Evolutionary conservation across 2,888 invertebrate genomes (phyloP).

Genomic region (Caenorhabditis virilis): DNA sequence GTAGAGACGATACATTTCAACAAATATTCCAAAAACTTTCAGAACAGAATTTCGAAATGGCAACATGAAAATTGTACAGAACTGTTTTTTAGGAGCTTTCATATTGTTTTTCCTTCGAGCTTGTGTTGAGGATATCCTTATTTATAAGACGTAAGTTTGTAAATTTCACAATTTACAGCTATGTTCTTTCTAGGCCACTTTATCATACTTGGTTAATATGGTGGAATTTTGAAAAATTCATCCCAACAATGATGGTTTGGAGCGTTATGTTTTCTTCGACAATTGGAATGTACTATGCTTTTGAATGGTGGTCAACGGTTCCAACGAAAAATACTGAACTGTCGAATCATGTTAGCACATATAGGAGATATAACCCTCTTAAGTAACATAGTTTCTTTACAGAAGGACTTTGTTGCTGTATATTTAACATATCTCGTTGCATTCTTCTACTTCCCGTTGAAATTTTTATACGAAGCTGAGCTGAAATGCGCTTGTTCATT

Average conservation of each 20-base stretch:
- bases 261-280: conserved; percentile 59
- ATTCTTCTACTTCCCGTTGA: conserved; percentile 62
- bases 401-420: conserved; percentile 38
- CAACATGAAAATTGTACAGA: conserved; percentile 58
- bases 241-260: conserved; percentile 61
- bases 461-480: conserved; percentile 57
- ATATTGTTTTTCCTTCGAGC: conserved; percentile 57
- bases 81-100: conserved; percentile 61
- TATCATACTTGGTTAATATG: conserved; percentile 66
- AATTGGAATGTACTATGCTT: conserved; percentile 46
- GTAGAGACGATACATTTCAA: conserved; percentile 14
- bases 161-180: background rate
- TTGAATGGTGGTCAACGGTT: conserved; percentile 56
- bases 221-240: conserved; percentile 66
- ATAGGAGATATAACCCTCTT: too few relatives aligned
- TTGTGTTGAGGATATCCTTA: conserved; percentile 54
- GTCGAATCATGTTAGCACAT: too few relatives aligned
- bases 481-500: conserved; percentile 66
- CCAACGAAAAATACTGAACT: conserved; percentile 54
- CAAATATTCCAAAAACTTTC: conserved; percentile 5
- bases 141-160: conserved; percentile 54
- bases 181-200: conserved; percentile 51
- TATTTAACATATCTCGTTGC: conserved; percentile 55
- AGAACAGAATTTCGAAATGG: conserved; percentile 43
- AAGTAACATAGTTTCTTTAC: too few relatives aligned